phyloP scores from a whole-genome alignment of 2,797 vertebrate species.

The Morelia viridis region DNA sequence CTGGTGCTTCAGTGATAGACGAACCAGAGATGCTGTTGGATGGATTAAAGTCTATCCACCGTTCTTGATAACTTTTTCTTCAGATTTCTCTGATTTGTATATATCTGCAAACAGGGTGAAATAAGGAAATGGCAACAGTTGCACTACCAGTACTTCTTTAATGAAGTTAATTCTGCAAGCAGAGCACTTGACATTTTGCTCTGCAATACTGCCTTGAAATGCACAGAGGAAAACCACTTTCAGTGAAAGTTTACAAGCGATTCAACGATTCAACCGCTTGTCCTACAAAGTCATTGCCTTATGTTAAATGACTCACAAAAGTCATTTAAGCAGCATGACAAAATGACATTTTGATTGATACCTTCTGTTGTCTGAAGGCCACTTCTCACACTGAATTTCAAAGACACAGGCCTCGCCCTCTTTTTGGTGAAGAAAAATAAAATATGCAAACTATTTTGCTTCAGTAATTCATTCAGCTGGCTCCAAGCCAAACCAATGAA shows the following conservation, averaged over 20 bases:
- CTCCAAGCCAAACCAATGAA: conserved; percentile 14
- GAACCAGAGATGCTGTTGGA: not conserved
- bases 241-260: conserved; percentile 27
- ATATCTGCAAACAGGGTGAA: not conserved
- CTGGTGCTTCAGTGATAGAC: too few relatives aligned
- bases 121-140: conserved; percentile 8
- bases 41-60: not conserved
- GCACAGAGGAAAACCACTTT: conserved; percentile 27
- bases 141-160: conserved; percentile 32
- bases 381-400: conserved; percentile 6
- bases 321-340: conserved; percentile 17
- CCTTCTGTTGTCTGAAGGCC: conserved; percentile 11
- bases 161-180: conserved; percentile 20
- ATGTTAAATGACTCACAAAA: conserved; percentile 24
- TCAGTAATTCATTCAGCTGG: conserved; percentile 16
- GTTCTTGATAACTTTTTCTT: not conserved
- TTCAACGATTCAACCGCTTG: conserved; percentile 26
- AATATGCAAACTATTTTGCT: conserved; percentile 24
- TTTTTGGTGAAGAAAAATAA: not conserved
- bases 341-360: conserved; percentile 43
- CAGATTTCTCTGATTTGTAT: not conserved
- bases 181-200: conserved; percentile 29
- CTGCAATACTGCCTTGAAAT: not conserved
- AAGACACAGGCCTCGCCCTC: not conserved
- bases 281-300: conserved; percentile 22